Conservation (phyloP, 1,140 invertebrate species). For the Vanessa atalanta region DNA sequence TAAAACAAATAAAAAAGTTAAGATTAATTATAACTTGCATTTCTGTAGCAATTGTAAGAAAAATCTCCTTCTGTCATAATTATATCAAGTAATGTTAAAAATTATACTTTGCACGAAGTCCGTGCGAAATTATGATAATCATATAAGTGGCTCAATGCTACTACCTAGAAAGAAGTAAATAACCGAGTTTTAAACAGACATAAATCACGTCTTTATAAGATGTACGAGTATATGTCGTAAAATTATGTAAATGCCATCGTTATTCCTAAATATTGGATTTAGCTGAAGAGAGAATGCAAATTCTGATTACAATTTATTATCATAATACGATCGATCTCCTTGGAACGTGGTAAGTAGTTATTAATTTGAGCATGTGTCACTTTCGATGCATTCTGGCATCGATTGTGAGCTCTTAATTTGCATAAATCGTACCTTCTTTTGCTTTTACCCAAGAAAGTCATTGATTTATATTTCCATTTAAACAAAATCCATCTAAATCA, state of each 20-base stretch:
- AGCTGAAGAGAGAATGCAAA: background rate
- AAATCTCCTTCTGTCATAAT: background rate
- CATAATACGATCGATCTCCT: constrained; percentile 32
- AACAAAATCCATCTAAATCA: constrained; percentile 21
- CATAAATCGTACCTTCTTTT: constrained; percentile 37
- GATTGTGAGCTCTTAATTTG: constrained; percentile 34
- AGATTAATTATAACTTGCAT: background rate
- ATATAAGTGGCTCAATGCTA: constrained; percentile 16
- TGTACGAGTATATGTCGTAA: too few species aligned
- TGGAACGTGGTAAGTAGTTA: constrained; percentile 30
- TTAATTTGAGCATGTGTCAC: constrained; percentile 41
- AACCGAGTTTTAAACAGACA: background rate
- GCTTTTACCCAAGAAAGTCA: constrained; percentile 30
- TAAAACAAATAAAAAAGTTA: too few species aligned
- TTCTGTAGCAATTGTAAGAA: background rate
- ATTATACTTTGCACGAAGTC: background rate
- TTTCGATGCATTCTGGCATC: constrained; percentile 30
- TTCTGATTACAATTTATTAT: constrained; percentile 32
- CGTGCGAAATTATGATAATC: constrained; percentile 24
- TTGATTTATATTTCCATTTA: constrained; percentile 33
- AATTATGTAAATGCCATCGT: too few species aligned
- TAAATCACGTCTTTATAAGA: background rate
- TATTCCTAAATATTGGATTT: background rate
- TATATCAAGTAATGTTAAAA: background rate
- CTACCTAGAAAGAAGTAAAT: constrained; percentile 12